phyloP scores from a whole-genome alignment of 2,888 invertebrate species.

The Amiota mariae region DNA sequence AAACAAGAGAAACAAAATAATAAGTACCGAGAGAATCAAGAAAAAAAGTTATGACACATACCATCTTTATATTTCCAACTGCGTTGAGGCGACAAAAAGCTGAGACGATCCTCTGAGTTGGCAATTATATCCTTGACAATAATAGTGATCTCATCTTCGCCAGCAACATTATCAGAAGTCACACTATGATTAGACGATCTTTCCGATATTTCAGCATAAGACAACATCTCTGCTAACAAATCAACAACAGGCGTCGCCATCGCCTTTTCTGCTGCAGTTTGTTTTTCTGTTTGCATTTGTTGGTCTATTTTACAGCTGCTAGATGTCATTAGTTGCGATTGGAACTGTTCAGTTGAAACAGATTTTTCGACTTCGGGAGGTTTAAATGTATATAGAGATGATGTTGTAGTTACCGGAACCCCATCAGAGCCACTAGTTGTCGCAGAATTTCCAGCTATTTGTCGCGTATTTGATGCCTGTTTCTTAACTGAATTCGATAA shows the following conservation, averaged over 20 bases:
- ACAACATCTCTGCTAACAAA: background rate
- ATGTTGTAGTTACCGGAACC: constrained; percentile 25
- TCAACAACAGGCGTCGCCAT: too few relatives aligned
- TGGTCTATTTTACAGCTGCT: constrained; percentile 54
- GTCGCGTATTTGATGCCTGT: constrained; percentile 41
- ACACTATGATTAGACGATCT: constrained; percentile 11
- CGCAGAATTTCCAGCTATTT: constrained; percentile 21
- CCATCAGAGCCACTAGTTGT: too few relatives aligned
- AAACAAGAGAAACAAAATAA: background rate
- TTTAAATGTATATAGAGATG: too few relatives aligned
- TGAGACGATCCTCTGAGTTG: constrained; percentile 51
- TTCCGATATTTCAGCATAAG: background rate
- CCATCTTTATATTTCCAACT: constrained; percentile 55
- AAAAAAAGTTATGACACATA: constrained; percentile 27
- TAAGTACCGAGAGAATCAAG: constrained; percentile 6
- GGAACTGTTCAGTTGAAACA: constrained; percentile 22
- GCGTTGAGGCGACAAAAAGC: constrained; percentile 39
- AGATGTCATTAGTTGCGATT: constrained; percentile 7
- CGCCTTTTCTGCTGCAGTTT: background rate
- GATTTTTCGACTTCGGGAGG: too few relatives aligned
- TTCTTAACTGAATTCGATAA: constrained; percentile 52
- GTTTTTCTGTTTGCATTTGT: constrained; percentile 58
- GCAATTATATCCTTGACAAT: constrained; percentile 59
- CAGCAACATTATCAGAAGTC: constrained; percentile 19
- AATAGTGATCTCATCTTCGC: constrained; percentile 57